Evolutionary conservation across 2,113 vertebrate species (phyloP), one percentile per base, ranked within the genome.

Genomic region (Elanus axillaris): DNA sequence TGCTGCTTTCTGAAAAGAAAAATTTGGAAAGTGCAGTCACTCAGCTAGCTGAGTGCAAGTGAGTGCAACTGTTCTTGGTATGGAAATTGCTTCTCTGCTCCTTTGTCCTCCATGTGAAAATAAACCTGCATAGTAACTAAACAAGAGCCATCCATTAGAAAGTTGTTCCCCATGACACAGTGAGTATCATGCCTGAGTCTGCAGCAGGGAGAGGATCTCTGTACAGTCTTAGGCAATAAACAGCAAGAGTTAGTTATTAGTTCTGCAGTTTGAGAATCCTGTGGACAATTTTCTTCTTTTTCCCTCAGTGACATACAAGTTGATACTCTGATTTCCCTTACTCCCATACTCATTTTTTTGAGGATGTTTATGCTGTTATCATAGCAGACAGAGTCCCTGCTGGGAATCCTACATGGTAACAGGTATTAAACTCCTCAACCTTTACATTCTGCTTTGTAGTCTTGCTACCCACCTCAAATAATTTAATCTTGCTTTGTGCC

Each of bases 401-500:
- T 36, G 45, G 45, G 58, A 93, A 58, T 78, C 17, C 13, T 34
- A 23, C 13, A 59, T 15, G 27, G 48, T 73, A 63, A 71, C 50
- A 74, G 10, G 10, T 50, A 71, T 88, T 75, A 75, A 80, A 72
- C 16, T 68, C 52, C 67, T 80, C 56, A 42, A 64, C 27, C 16
- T 90, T 78, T 74, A 72, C 58, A 72, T 77, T 81, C 32, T 75
- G 20, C 13, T 78, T 86, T 86, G 52, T 56, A 23, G 11, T 78
- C 50, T 73, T 75, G 23, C 50, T 75, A 31, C n/a, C 10, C 3
- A 2, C 47, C 52, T 59, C 1, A 1, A 88, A 62, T 64, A 0
- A 60, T 45, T 74, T 86, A 58, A 55, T 66, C 18, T 73, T 77
- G 19, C 47, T 90, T 92, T 95, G 80, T 84, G 50, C 36, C 21